Conservation (phyloP, 2,797 vertebrate genomes). For the Phataginus tetradactyla region DNA sequence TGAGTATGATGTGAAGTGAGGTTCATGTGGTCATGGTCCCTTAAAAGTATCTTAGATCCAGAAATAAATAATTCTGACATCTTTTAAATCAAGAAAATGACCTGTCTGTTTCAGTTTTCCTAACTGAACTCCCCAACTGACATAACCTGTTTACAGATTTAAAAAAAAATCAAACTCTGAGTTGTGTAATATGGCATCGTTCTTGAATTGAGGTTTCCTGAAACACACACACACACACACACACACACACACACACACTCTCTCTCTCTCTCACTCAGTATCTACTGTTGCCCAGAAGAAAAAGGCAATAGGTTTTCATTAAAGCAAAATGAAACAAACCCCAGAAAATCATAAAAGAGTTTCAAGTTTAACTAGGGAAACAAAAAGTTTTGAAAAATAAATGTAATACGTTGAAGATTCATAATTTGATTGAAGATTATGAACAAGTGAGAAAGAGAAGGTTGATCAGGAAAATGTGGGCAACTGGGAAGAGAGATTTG, state of each 20-base stretch:
- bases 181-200: background rate
- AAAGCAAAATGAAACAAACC: background rate
- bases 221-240: background rate
- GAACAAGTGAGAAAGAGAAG: background rate
- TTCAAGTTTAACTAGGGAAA: background rate
- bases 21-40: constrained; percentile 17
- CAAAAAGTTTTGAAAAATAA: background rate
- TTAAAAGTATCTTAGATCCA: background rate
- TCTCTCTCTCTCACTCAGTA: too few relatives aligned
- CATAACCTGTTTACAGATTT: background rate
- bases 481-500: background rate
- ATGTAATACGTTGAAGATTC: background rate
- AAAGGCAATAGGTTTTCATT: background rate
- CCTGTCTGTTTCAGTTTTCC: background rate
- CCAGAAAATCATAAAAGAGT: background rate
- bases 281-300: background rate
- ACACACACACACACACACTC: background rate
- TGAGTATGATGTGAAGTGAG: constrained; percentile 46
- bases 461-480: background rate
- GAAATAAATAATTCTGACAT: constrained; percentile 43
- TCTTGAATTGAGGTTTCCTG: background rate
- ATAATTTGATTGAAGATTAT: background rate
- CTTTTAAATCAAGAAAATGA: constrained; percentile 55
- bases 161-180: background rate
- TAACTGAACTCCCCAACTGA: background rate